phyloP scores from a whole-genome alignment of 2,113 vertebrate species.

The Bufo bufo region DNA sequence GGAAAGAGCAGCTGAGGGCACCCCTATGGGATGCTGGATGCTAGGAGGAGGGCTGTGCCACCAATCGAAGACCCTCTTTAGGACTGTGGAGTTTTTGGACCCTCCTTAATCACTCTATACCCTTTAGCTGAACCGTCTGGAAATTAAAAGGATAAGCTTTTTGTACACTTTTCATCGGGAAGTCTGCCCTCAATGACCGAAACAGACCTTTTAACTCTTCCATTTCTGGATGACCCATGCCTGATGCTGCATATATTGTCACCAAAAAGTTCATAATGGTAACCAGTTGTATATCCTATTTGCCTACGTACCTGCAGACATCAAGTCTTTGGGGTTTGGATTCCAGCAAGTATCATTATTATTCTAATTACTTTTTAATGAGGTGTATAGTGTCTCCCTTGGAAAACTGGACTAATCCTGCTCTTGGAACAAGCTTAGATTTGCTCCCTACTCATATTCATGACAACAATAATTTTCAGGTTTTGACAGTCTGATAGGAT shows the following conservation, averaged over 20 bases:
- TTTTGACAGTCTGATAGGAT: no score
- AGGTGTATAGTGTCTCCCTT: no score
- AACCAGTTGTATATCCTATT: neutral
- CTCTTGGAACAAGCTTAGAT: no score
- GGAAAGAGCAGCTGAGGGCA: neutral
- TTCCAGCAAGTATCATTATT: no score
- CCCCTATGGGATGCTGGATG: neutral
- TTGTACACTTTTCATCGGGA: neutral
- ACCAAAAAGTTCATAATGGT: neutral
- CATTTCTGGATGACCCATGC: neutral
- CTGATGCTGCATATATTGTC: neutral
- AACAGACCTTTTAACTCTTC: neutral
- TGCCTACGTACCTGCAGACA: neutral
- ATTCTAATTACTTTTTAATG: no score
- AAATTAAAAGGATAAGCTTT: constrained; percentile 4
- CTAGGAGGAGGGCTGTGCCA: neutral
- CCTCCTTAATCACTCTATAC: neutral
- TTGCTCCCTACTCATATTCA: no score
- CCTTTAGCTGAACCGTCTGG: neutral
- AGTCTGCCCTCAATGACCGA: neutral
- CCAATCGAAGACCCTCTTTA: neutral
- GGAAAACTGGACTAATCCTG: no score
- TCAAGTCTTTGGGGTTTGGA: no score
- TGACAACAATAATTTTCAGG: no score
- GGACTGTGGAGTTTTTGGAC: neutral